Evolutionary conservation across 2,113 vertebrate species (phyloP).

Genomic region (Carollia perspicillata): DNA sequence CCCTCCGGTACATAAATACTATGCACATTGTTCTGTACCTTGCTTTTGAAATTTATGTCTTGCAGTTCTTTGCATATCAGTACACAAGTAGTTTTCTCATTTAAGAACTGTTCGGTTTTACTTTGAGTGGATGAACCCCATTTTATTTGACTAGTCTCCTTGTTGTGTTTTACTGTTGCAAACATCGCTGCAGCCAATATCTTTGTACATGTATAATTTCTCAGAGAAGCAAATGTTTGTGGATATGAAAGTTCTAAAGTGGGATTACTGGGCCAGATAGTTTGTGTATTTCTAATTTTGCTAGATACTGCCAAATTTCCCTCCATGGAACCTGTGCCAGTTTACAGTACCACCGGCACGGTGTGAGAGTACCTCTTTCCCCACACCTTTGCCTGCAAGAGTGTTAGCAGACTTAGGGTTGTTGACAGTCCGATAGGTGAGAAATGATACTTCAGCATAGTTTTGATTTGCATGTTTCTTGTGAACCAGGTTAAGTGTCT

Average conservation of each 20-base stretch:
- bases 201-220: neutral
- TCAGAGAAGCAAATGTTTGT: neutral
- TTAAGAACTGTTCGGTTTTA: constrained; percentile 11
- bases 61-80: neutral
- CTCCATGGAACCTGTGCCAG: neutral
- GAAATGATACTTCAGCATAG: neutral
- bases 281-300: neutral
- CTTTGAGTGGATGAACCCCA: neutral
- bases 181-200: neutral
- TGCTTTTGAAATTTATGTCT: neutral
- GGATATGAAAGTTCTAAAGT: neutral
- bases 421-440: neutral
- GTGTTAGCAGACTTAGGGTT: neutral
- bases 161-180: neutral
- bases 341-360: neutral
- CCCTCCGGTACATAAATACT: neutral
- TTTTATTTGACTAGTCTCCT: neutral
- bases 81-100: neutral
- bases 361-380: neutral
- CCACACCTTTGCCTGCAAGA: neutral
- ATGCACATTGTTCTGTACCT: neutral
- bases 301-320: neutral
- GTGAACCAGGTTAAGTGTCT: neutral
- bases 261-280: neutral
- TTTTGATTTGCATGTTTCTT: constrained; percentile 23